A percentile compares a stretch with the other conserved stretches of the same genome.
These are phyloP conservation scores for Sesia bembeciformis DNA, from an alignment of 2,888 invertebrate genomes.

Conservation along the genomic window DNA sequence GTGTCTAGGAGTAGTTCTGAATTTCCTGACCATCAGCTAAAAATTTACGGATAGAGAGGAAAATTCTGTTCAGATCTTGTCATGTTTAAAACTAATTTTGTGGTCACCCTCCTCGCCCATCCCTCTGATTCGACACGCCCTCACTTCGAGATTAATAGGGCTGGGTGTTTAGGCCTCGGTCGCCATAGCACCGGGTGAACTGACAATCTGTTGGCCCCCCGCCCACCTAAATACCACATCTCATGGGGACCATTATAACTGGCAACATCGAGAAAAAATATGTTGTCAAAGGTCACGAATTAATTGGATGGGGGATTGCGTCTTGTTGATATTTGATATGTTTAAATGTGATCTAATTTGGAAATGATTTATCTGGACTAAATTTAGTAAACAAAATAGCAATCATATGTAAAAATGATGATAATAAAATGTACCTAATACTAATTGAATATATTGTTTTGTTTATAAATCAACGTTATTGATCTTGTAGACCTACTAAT, in stretches of 20 bases:
- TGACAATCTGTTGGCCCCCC: conserved; percentile 40
- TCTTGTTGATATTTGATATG: not conserved
- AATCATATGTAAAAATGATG: no score
- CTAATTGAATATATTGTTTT: no score
- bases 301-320: conserved; percentile 18
- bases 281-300: conserved; percentile 30
- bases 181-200: conserved; percentile 52
- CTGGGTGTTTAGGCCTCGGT: conserved; percentile 58
- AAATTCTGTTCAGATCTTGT: no score
- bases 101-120: conserved; percentile 28
- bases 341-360: not conserved
- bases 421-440: no score
- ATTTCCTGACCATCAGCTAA: no score
- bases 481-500: no score
- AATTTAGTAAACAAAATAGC: no score
- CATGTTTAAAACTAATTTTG: not conserved
- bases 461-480: no score
- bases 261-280: conserved; percentile 33
- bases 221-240: conserved; percentile 62
- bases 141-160: conserved; percentile 64
- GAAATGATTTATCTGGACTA: not conserved
- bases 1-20: no score
- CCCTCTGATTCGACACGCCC: conserved; percentile 47
- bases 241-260: conserved; percentile 57
- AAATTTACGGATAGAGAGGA: no score